Evolutionary conservation across 2,888 invertebrate species (phyloP).

Genomic region (Hirudinaria manillensis): DNA sequence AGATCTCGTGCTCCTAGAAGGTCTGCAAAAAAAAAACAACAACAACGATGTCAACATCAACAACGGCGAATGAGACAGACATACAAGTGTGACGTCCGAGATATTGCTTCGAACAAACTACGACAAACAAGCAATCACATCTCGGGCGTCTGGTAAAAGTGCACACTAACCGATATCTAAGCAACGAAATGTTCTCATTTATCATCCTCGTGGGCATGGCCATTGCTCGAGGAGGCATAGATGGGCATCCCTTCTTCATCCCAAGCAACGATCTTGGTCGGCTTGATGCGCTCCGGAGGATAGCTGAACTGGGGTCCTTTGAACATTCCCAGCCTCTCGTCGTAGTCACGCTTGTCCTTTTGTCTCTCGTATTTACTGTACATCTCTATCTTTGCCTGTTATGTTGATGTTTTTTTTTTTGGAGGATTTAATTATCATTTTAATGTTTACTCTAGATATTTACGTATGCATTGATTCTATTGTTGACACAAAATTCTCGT

Average conservation of each 20-base stretch:
- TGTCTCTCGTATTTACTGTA: constrained; percentile 54
- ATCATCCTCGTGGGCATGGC: constrained; percentile 3
- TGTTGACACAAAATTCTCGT: too few relatives aligned
- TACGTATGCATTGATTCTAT: background rate
- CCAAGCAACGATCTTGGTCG: constrained; percentile 36
- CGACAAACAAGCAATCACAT: too few relatives aligned
- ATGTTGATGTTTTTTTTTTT: background rate
- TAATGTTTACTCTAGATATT: background rate
- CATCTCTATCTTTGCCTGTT: constrained; percentile 48
- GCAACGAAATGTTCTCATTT: constrained; percentile 6
- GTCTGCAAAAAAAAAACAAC: too few relatives aligned
- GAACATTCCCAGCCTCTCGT: constrained; percentile 47
- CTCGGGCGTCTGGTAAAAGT: too few relatives aligned
- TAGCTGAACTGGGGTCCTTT: constrained; percentile 36
- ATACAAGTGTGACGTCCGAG: too few relatives aligned
- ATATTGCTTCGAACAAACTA: too few relatives aligned
- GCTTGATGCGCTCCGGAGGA: constrained; percentile 36
- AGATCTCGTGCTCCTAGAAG: too few relatives aligned
- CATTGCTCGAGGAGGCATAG: constrained; percentile 31
- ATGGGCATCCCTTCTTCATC: constrained; percentile 39
- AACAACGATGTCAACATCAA: too few relatives aligned
- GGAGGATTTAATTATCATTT: background rate
- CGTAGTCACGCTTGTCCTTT: constrained; percentile 51
- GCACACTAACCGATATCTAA: too few relatives aligned
- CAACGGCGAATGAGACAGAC: too few relatives aligned